Evolutionary conservation across 53 echinoderm and acorn worm species (phyloP).

Genomic region (Henricia sp.): DNA sequence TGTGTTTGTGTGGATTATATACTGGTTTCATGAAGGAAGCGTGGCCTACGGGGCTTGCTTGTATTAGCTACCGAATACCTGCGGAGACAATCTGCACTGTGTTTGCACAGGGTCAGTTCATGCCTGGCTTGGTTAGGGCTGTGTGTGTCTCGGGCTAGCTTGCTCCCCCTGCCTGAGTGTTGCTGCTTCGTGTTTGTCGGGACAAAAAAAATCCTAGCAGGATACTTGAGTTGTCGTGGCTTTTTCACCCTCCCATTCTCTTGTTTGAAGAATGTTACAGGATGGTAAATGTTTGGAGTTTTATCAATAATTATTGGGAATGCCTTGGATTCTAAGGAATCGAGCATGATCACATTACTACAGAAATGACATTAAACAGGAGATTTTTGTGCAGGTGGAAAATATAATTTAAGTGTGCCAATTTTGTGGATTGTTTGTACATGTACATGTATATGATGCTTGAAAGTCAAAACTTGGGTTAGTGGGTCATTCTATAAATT

Average conservation of each 20-base stretch:
- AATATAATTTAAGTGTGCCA: no score
- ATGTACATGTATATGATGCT: no score
- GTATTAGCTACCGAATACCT: slow-evolving; percentile 61
- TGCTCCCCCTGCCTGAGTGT: not conserved
- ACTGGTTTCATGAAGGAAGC: slow-evolving; percentile 39
- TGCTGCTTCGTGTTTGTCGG: not conserved
- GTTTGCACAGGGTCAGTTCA: slow-evolving; percentile 46
- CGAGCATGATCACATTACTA: no score
- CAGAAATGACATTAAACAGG: no score
- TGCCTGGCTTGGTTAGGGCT: not conserved
- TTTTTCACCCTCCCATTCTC: not conserved
- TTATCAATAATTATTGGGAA: slow-evolving; percentile 6
- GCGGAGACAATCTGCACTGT: slow-evolving; percentile 38
- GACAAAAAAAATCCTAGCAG: not conserved
- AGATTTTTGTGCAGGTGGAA: not conserved
- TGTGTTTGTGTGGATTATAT: slow-evolving; percentile 3
- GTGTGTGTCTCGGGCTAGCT: not conserved
- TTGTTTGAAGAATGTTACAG: not conserved
- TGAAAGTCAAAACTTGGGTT: no score
- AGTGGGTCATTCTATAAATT: no score
- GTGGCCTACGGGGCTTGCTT: slow-evolving; percentile 46
- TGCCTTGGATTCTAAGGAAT: not conserved
- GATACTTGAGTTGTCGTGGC: slow-evolving; percentile 21
- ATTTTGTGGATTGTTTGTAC: no score
- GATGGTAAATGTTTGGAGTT: not conserved